These are phyloP conservation scores for Erebia epiphron DNA, from an alignment of 2,888 invertebrate species.

Conservation along the genomic window DNA sequence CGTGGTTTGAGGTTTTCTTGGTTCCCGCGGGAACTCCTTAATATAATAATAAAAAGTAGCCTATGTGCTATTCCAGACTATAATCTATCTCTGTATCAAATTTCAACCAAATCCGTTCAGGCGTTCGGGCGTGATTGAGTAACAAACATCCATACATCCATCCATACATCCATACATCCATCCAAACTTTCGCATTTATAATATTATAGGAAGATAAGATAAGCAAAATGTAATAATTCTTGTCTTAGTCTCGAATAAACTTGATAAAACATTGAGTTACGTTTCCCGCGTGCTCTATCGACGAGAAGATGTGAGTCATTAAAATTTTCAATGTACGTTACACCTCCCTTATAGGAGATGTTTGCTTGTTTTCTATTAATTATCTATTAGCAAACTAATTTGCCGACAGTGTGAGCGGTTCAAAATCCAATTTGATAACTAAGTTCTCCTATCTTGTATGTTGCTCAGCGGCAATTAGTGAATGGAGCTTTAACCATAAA, in stretches of 20 bases:
- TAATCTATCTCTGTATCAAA: no score
- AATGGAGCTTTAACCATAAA: neutral
- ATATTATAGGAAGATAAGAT: no score
- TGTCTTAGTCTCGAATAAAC: neutral
- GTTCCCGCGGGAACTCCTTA: no score
- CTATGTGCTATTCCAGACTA: no score
- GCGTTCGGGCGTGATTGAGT: no score
- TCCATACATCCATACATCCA: no score
- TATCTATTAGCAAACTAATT: constrained; percentile 1
- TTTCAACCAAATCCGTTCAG: no score
- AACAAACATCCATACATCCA: no score
- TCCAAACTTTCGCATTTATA: no score
- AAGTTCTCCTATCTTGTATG: neutral
- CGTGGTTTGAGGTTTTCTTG: no score
- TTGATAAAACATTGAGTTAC: neutral
- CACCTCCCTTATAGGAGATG: neutral
- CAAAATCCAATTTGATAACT: constrained; percentile 7
- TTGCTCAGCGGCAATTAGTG: neutral
- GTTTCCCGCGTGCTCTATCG: constrained; percentile 3
- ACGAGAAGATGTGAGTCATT: constrained; percentile 1
- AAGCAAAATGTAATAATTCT: neutral
- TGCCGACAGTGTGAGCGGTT: neutral
- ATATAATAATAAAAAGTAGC: no score
- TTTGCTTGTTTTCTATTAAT: constrained; percentile 11
- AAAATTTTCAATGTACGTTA: neutral